A percentile compares a stretch with the other conserved stretches of the same genome.
Evolutionary conservation across 2,888 invertebrate genomes (phyloP).

Genomic region (Caenorhabditis sp.): DNA sequence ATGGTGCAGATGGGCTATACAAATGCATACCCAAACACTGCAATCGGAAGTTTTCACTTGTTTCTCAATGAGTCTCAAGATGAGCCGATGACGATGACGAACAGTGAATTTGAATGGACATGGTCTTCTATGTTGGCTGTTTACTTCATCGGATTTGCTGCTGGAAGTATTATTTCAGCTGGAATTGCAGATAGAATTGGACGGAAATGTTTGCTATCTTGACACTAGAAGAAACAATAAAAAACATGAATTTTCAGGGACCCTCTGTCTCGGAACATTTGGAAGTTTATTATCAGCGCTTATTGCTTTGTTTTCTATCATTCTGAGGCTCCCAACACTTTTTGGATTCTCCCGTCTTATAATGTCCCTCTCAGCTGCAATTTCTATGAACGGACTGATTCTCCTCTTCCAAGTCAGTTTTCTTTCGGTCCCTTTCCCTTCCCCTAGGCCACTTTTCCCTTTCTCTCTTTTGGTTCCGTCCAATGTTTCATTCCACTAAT

Average conservation of each 20-base stretch:
- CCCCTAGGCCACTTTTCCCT: no score
- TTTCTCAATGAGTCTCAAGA: conserved; percentile 48
- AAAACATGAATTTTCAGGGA: conserved; percentile 51
- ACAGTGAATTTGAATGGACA: conserved; percentile 73
- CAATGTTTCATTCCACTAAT: conserved; percentile 51
- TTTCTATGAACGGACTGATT: conserved; percentile 79
- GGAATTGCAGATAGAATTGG: conserved; percentile 76
- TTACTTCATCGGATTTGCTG: conserved; percentile 77
- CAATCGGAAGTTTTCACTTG: conserved; percentile 61
- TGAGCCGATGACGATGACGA: conserved; percentile 36
- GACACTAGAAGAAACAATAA: no score
- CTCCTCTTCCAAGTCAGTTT: conserved; percentile 74
- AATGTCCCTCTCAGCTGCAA: conserved; percentile 74
- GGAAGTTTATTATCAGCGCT: conserved; percentile 65
- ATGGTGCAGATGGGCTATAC: conserved; percentile 76
- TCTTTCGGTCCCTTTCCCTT: no score
- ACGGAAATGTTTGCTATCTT: conserved; percentile 80
- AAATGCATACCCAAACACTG: conserved; percentile 78
- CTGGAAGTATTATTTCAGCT: conserved; percentile 73
- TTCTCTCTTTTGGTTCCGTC: background rate
- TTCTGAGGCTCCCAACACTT: conserved; percentile 60
- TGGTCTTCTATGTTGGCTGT: conserved; percentile 78
- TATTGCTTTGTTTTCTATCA: conserved; percentile 64
- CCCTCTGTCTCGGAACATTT: conserved; percentile 68
- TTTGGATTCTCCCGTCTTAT: conserved; percentile 73